Base-by-base conservation (phyloP, 1,140 invertebrate genomes). In the Gonioctena quinquepunctata region DNA sequence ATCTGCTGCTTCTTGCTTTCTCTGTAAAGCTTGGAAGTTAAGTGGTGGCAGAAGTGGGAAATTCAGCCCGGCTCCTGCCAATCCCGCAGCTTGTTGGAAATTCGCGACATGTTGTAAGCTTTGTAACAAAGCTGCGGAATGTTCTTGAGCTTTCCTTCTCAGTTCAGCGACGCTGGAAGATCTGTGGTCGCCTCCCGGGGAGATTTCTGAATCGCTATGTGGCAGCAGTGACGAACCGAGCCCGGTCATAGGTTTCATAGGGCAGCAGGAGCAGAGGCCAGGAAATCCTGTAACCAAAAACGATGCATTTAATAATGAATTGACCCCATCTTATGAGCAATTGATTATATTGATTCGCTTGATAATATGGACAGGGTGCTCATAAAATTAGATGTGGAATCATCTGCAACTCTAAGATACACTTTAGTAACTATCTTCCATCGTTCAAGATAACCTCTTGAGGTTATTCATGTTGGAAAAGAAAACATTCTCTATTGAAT, bases 101-200 rank as follows among this genome's bases (percentile, higher is more conserved):
- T 76, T 85, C 33, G 84, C 84, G 21, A 86, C 85, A 69, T 86
- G 85, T 57, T 89, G 92, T 22, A 93, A 83, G 18, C 89, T 91
- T 77, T 93, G 92, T 59, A 94, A 82, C 8, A 94, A 84, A 0
- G 94, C 94, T 0, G 94, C 94, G 1, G 93, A 94, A 82, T 96
- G 94, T 79, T 96, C 95, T 81, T 96, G 93, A 0, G 94, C 94
- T 82, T 96, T 96, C 22, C 94, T 87, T 11, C 94, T 86, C 6
- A 96, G 84, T 77, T 96, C 94, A 0, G 94, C 94, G 16, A 96
- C 92, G 81, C 92, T 94, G 68, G 90, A 91, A n/a, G 90, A 92
- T 65, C 93, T 85, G 70, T 88, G 86, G 82, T 88, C 87, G 23
- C 80, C 81, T 4, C 79, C 80, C 2, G 84, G 80, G 2, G 79